Evolutionary conservation across 2,113 vertebrate genomes (phyloP).

Genomic region (Pedionomus torquatus): DNA sequence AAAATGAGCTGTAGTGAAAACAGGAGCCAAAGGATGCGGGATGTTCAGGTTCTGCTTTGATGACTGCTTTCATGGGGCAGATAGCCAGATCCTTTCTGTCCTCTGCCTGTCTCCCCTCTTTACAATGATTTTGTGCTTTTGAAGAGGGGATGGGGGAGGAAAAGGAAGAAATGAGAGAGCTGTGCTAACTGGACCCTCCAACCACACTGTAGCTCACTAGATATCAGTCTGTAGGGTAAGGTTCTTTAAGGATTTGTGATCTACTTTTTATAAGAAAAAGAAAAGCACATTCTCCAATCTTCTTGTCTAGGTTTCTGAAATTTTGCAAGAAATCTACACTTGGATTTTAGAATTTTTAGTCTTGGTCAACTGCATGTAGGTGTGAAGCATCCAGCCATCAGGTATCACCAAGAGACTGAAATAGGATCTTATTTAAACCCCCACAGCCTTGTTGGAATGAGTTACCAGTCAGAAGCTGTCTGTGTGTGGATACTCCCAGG

Average conservation of each 20-base stretch:
- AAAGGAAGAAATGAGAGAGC: background rate
- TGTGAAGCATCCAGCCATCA: background rate
- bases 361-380: rapidly evolving
- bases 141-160: background rate
- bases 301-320: background rate
- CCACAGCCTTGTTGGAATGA: background rate
- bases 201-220: background rate
- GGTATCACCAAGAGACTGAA: background rate
- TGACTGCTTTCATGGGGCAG: background rate
- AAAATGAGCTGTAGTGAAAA: background rate
- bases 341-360: background rate
- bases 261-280: background rate
- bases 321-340: background rate
- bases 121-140: background rate
- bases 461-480: background rate
- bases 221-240: background rate
- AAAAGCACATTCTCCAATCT: background rate
- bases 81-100: background rate
- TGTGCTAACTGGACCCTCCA: background rate
- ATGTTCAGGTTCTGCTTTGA: background rate
- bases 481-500: rapidly evolving
- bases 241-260: rapidly evolving
- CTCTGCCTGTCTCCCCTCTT: background rate
- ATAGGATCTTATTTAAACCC: background rate
- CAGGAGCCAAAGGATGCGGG: background rate